A percentile compares a stretch with the other conserved stretches of the same genome.
These are phyloP conservation scores for Dendroctonus valens DNA, from an alignment of 1,140 invertebrate species.

Conservation along the genomic window DNA sequence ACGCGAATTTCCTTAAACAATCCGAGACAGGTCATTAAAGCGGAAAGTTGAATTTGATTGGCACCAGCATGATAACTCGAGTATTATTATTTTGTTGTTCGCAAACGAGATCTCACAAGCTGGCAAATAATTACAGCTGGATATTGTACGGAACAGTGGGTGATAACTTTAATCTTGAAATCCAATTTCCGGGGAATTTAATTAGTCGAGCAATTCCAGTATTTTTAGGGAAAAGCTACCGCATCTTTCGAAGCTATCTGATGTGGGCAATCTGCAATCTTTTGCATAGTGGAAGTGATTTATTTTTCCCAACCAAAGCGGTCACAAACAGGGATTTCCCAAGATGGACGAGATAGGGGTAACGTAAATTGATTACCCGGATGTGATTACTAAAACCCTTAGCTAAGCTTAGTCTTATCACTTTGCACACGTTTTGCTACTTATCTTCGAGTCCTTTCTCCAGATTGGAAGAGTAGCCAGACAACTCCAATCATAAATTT, in stretches of 20 bases:
- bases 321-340: background rate
- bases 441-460: background rate
- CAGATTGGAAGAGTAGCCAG: background rate
- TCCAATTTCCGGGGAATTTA: no score
- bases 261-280: background rate
- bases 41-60: no score
- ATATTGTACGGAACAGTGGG: no score
- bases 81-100: no score
- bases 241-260: background rate
- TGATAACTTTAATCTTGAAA: no score
- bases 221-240: background rate
- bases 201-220: no score
- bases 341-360: background rate
- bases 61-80: no score
- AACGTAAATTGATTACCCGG: background rate
- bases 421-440: background rate
- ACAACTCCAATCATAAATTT: background rate
- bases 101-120: no score
- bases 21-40: no score
- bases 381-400: background rate
- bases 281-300: background rate
- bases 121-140: no score
- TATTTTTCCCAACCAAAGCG: background rate
- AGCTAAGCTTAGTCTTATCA: background rate
- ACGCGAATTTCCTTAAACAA: no score